Conservation (phyloP, 2,113 vertebrate species). For the Murina feae region DNA sequence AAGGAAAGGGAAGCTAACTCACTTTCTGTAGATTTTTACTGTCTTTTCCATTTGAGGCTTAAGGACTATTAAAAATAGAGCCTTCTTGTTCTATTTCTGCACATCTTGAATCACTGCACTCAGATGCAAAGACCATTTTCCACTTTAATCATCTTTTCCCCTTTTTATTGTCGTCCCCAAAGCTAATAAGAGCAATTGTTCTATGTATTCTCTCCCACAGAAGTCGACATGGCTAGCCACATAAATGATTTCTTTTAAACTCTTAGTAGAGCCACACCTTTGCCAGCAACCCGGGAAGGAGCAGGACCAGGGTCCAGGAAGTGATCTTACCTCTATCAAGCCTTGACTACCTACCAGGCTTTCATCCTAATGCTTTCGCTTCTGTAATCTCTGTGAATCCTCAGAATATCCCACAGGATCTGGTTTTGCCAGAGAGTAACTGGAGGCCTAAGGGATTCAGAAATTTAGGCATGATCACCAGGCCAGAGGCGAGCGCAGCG, state of each 20-base stretch:
- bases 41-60: not conserved
- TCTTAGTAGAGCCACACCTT: not conserved
- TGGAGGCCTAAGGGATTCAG: not conserved
- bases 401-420: not conserved
- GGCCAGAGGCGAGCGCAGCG: not conserved
- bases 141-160: not conserved
- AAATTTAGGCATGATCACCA: not conserved
- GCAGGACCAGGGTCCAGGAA: not conserved
- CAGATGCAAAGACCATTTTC: not conserved
- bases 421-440: not conserved
- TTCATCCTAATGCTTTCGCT: not conserved
- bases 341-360: not conserved
- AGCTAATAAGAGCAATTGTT: not conserved
- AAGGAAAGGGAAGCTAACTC: not conserved
- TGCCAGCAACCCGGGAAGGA: not conserved
- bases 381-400: not conserved
- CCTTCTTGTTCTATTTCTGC: not conserved
- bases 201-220: not conserved
- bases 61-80: not conserved
- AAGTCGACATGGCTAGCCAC: not conserved
- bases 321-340: not conserved
- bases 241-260: not conserved
- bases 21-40: not conserved
- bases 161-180: not conserved
- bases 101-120: not conserved